These are phyloP conservation scores for Macaca fascicularis DNA, from an alignment of 2,113 vertebrate genomes.

Conservation along the genomic window T2T-MFA8v1.1 NC_088378.1:88255501-88256000, in stretches of 20 bases:
- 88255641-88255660: not conserved
- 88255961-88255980: not conserved
- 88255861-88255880: not conserved
- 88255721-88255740: not conserved
- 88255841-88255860: not conserved
- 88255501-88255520: not conserved
- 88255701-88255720: not conserved
- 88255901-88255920: not conserved
- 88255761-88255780: not conserved
- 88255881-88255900: not conserved
- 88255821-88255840: not conserved
- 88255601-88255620: not conserved
- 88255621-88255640: not conserved
- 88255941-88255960: not conserved
- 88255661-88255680: not conserved
- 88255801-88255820: not conserved
- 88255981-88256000: not conserved
- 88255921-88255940: not conserved
- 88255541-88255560: not conserved
- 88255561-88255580: not conserved
- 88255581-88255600: not conserved
- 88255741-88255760: not conserved
- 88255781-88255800: not conserved
- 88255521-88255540: not conserved
- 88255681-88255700: not conserved